Base-by-base conservation (phyloP, 2,888 invertebrate genomes). In the Amphimallon solstitiale region DNA sequence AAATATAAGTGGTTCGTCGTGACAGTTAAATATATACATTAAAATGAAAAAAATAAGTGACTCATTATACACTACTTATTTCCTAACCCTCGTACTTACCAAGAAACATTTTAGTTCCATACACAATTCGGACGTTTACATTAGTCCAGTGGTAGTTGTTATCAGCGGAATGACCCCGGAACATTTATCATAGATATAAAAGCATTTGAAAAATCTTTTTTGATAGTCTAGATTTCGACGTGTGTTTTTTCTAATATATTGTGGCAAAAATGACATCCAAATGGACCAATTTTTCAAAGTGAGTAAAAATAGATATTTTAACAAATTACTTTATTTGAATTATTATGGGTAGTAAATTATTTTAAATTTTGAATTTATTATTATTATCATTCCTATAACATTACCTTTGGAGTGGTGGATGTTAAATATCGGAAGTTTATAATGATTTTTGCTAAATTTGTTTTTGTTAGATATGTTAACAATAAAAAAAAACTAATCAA, bases 221-320 rank as follows among this genome's bases (percentile, higher is more conserved):
- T 21, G 63, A 49, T 49, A 51, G 51, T 51, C 14, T 29, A 63
- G 51, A 49, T 63, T 10, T 59, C n/a, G 23, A 10, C 29, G 29
- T 40, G 29, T 10, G 29, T 59, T 29, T 43, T 29, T 29, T 29
- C 5, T 5, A 29, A 43, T 7, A 43, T 34, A 43, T 17, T 14
- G 23, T 29, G 15, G 7, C 14, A 1, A 34, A 29, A 56, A 65
- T 65, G 64, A 38, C 64, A 7, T 52, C 61, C 14, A 66, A 66
- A 15, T 66, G 66, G 66, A 66, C 52, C 6, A 66, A 66, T 52
- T 51, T 61, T 19, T 61, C 66, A 40, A 66, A 52, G 62, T 66
- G 52, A 52, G 61, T 66, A 19, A 17, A 17, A 21, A n/a, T 29
- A 14, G 10, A 2, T 51, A 14, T 29, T 4, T 48, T 48, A 48